phyloP scores from a whole-genome alignment of 2,113 vertebrate genomes.

The Passer domesticus region DNA sequence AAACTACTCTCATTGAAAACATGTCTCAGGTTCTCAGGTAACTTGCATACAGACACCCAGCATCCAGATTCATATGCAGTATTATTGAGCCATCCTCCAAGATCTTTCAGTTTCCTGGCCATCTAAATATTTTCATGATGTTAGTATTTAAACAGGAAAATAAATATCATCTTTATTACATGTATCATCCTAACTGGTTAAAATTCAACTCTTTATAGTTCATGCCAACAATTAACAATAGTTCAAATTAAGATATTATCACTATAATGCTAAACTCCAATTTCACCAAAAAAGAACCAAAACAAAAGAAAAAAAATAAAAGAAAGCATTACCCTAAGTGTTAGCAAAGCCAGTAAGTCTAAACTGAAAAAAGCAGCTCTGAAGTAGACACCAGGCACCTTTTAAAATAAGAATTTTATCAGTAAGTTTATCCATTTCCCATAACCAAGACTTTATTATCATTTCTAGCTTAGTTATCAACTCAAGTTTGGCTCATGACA shows the following conservation, averaged over 20 bases:
- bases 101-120: neutral
- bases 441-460: neutral
- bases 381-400: neutral
- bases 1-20: neutral
- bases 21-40: neutral
- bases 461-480: neutral
- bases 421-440: slow-evolving; percentile 12
- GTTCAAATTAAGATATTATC: neutral
- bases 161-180: neutral
- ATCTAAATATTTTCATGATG: neutral
- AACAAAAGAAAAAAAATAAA: accelerated
- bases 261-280: neutral
- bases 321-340: neutral
- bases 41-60: neutral
- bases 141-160: neutral
- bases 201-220: neutral
- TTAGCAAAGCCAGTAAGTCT: neutral
- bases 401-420: slow-evolving; percentile 21
- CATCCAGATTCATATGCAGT: neutral
- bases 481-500: neutral
- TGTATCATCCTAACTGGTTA: neutral
- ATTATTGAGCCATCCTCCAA: neutral
- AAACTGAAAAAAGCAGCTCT: neutral
- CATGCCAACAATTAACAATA: neutral
- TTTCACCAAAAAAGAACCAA: neutral